Base-by-base conservation (phyloP, 2,888 invertebrate genomes). In the Maniola hyperantus region DNA sequence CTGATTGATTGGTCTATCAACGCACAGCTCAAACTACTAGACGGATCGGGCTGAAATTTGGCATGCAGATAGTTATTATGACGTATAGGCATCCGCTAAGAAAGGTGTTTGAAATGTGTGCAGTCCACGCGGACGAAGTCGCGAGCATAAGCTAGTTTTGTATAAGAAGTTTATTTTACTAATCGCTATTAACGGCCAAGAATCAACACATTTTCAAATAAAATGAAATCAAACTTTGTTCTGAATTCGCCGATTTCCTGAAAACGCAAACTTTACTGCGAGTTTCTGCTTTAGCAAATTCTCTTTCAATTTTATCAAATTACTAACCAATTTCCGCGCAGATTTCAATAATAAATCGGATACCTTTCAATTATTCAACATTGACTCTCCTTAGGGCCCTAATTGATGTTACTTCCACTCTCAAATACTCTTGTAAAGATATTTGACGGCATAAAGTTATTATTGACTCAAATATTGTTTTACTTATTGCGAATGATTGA, bases 351-450 rank as follows among this genome's bases (percentile, higher is more conserved):
- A 58, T 65, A 60, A 64, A 65, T 66, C 68, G 63, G 68, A 66
- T 66, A 65, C 63, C 63, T 54, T 66, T 69, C 68, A 65, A 69
- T 69, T 66, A 66, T 69, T 69, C 59, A 64, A 55, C 54, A 51
- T 61, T 64, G 39, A 42, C 50, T 66, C 63, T 46, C 51, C 20
- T 64, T 44, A 50, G 48, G 18, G 15, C 39, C 50, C 54, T 62
- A 58, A 69, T 54, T 63, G 60, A 66, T 48, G 63, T 63, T 64
- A 59, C 54, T 60, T 63, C 39, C 54, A 44, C 50, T 26, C 26
- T 26, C 26, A 26, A 26, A 26, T 26, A 26, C 26, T 44, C 54
- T 48, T 20, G 6, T 18, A 36, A 59, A 60, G 46, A 50, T 55
- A 66, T 66, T 66, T 62, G 18, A 57, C 42, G 18, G 20, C 42